Conservation (phyloP, 2,888 invertebrate genomes). For the Pseudolycoriella hygida region DNA sequence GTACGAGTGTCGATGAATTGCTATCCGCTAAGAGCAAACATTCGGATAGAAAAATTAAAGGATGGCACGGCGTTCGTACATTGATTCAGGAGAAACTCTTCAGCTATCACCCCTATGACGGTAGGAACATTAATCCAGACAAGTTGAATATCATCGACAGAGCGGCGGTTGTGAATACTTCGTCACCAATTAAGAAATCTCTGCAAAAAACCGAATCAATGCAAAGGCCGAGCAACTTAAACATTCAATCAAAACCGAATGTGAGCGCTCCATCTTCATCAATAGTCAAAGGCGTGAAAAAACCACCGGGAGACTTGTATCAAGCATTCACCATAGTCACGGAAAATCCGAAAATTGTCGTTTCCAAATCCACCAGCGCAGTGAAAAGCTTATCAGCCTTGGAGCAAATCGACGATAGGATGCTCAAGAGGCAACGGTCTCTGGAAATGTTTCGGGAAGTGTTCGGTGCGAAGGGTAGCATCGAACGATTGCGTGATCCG, state of each 20-base stretch:
- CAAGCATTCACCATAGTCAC: constrained; percentile 5
- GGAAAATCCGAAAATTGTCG: constrained; percentile 14
- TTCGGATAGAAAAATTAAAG: constrained; percentile 24
- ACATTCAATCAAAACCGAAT: background rate
- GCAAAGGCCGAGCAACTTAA: constrained; percentile 19
- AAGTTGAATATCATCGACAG: constrained; percentile 26
- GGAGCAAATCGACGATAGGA: constrained; percentile 14
- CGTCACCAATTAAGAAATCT: constrained; percentile 1
- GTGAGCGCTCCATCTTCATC: background rate
- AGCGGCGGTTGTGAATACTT: constrained; percentile 9
- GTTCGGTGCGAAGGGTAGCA: constrained; percentile 45
- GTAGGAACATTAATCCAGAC: constrained; percentile 16
- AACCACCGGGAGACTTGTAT: constrained; percentile 2
- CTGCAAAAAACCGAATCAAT: constrained; percentile 10
- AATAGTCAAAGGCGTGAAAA: background rate
- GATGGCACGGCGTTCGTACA: constrained; percentile 28
- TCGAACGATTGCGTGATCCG: constrained; percentile 50
- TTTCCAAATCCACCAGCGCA: constrained; percentile 16
- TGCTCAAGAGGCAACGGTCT: constrained; percentile 41
- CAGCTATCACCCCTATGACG: constrained; percentile 12
- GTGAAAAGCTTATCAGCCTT: constrained; percentile 21
- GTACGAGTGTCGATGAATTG: constrained; percentile 26
- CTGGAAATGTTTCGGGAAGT: constrained; percentile 60
- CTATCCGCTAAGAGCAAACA: constrained; percentile 28
- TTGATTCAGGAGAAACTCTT: constrained; percentile 27